phyloP scores from a whole-genome alignment of 2,797 vertebrate species.

The Lutjanus campechanus region DNA sequence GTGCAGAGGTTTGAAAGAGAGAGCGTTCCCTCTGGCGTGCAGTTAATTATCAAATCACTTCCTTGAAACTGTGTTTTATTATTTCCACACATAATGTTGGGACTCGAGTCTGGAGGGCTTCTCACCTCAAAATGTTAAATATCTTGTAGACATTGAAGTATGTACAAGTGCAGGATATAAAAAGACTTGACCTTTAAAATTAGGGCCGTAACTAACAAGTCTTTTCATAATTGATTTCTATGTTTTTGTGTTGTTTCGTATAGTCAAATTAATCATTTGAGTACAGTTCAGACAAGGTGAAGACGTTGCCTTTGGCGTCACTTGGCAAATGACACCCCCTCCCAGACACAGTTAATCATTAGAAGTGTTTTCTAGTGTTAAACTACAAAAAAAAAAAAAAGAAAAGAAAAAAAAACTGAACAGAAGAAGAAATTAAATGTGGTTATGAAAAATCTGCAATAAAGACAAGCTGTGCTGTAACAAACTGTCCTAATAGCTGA shows the following conservation, averaged over 20 bases:
- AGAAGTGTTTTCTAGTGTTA: not conserved
- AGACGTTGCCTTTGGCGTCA: not conserved
- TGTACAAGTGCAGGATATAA: not conserved
- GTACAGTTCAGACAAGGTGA: not conserved
- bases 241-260: not conserved
- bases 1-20: not conserved
- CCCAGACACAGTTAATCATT: constrained; percentile 11
- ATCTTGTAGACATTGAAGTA: not conserved
- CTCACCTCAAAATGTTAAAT: not conserved
- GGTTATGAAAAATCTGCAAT: not conserved
- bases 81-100: not conserved
- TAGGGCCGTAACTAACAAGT: no score
- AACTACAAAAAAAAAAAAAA: not conserved
- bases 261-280: not conserved
- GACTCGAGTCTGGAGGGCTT: not conserved
- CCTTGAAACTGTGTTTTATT: not conserved
- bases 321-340: not conserved
- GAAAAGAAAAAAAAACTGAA: not conserved
- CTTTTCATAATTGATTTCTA: not conserved
- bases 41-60: constrained; percentile 15
- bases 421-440: not conserved
- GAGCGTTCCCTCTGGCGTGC: not conserved
- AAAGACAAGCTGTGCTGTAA: not conserved
- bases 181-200: not conserved
- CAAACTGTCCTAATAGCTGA: constrained; percentile 19